phyloP scores from a whole-genome alignment of 2,888 invertebrate species.

The Sarcophaga subvicina region DNA sequence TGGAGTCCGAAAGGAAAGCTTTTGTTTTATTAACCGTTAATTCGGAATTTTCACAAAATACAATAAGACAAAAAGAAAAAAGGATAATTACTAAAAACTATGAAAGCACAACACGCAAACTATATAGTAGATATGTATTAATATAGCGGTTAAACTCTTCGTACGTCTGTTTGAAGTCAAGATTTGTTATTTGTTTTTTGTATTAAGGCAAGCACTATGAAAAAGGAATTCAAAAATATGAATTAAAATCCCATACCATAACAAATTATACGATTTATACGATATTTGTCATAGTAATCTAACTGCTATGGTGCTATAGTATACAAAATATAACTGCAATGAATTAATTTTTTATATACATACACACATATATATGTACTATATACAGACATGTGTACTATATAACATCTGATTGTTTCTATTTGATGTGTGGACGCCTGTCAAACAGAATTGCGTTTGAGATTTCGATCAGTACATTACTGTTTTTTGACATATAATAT shows the following conservation, averaged over 20 bases:
- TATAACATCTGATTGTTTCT: not conserved
- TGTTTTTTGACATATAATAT: no score
- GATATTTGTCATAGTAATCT: no score
- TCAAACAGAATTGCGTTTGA: no score
- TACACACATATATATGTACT: no score
- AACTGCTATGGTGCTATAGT: no score
- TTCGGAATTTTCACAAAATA: slow-evolving; percentile 36
- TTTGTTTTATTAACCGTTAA: slow-evolving; percentile 48
- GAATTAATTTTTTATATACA: no score
- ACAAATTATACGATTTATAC: no score
- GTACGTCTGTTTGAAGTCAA: no score
- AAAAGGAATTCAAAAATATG: slow-evolving; percentile 13
- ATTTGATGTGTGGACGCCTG: no score
- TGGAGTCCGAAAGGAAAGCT: slow-evolving; percentile 55
- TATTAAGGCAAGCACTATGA: no score
- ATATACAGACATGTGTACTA: not conserved
- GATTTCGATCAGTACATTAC: no score
- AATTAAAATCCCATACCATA: not conserved
- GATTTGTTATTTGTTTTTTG: not conserved
- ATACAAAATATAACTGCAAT: no score
- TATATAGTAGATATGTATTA: not conserved
- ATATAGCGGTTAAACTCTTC: slow-evolving; percentile 14
- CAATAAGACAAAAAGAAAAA: not conserved
- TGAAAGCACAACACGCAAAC: not conserved
- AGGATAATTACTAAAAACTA: not conserved